These are phyloP conservation scores for Enoplosus armatus DNA, from an alignment of 2,797 vertebrate species.

Conservation along the genomic window DNA sequence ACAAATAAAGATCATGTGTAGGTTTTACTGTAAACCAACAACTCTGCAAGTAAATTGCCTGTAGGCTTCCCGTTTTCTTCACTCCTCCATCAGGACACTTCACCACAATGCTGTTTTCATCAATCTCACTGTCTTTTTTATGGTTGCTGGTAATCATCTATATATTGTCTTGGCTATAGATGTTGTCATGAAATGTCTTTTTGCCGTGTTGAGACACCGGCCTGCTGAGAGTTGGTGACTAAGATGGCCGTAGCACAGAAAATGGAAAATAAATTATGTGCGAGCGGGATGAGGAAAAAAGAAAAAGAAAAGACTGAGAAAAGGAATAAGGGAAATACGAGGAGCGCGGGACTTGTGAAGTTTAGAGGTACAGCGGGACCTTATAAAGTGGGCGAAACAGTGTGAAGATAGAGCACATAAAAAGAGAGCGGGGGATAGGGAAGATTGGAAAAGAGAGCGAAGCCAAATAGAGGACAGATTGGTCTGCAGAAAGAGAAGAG, in stretches of 20 bases:
- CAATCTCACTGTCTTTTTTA: conserved; percentile 21
- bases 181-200: conserved; percentile 29
- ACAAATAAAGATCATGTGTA: neutral
- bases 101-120: conserved; percentile 5
- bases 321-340: conserved; percentile 60
- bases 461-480: conserved; percentile 72
- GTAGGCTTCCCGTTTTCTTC: neutral
- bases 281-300: conserved; percentile 38
- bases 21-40: conserved; percentile 1
- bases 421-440: conserved; percentile 53
- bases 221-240: conserved; percentile 36
- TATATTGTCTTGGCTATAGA: conserved; percentile 22
- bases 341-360: conserved; percentile 70
- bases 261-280: conserved; percentile 60
- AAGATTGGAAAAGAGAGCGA: conserved; percentile 74
- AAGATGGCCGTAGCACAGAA: conserved; percentile 45
- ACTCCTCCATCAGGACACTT: neutral
- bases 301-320: conserved; percentile 37
- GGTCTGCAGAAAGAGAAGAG: conserved; percentile 62
- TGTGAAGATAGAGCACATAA: conserved; percentile 75
- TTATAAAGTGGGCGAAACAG: conserved; percentile 71
- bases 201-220: conserved; percentile 33
- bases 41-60: neutral
- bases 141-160: conserved; percentile 7
- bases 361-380: conserved; percentile 77